Percentiles rank a stretch among this genome's conserved stretches.
These are phyloP conservation scores for Drosophila subquinaria DNA, from an alignment of 2,888 invertebrate genomes.

Conservation along the genomic window DNA sequence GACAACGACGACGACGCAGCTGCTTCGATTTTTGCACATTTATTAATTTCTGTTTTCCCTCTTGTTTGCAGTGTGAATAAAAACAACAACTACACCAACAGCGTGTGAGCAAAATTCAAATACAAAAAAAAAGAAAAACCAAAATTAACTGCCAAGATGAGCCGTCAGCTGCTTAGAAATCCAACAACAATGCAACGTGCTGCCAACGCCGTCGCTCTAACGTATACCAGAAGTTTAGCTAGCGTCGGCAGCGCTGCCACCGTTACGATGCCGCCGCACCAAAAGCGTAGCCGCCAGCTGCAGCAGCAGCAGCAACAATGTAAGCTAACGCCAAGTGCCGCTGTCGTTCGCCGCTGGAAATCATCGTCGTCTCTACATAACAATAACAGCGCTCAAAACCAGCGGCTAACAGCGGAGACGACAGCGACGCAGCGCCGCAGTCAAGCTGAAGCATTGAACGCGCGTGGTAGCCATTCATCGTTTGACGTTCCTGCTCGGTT, in stretches of 20 bases:
- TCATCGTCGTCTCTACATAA: slow-evolving; percentile 79
- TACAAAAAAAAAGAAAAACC: not conserved
- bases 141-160: slow-evolving; percentile 63
- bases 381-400: slow-evolving; percentile 63
- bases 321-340: slow-evolving; percentile 57
- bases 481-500: slow-evolving; percentile 65
- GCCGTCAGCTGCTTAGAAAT: slow-evolving; percentile 76
- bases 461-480: slow-evolving; percentile 65
- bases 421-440: slow-evolving; percentile 67
- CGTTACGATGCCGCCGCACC: slow-evolving; percentile 21
- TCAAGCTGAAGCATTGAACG: slow-evolving; percentile 75
- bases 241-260: slow-evolving; percentile 19
- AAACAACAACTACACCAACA: not conserved
- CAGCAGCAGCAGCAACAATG: slow-evolving; percentile 62
- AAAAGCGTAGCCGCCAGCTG: slow-evolving; percentile 31
- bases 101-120: slow-evolving; percentile 8
- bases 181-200: slow-evolving; percentile 63
- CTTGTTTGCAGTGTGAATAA: slow-evolving; percentile 13
- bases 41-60: slow-evolving; percentile 23
- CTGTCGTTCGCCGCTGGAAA: slow-evolving; percentile 83
- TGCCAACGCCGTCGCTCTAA: slow-evolving; percentile 32
- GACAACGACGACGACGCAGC: slow-evolving; percentile 14
- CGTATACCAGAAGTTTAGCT: slow-evolving; percentile 12
- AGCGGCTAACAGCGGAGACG: slow-evolving; percentile 30
- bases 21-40: slow-evolving; percentile 41